Evolutionary conservation across 1,140 invertebrate species (phyloP).

Genomic region (Drosophila quadrilineata): DNA sequence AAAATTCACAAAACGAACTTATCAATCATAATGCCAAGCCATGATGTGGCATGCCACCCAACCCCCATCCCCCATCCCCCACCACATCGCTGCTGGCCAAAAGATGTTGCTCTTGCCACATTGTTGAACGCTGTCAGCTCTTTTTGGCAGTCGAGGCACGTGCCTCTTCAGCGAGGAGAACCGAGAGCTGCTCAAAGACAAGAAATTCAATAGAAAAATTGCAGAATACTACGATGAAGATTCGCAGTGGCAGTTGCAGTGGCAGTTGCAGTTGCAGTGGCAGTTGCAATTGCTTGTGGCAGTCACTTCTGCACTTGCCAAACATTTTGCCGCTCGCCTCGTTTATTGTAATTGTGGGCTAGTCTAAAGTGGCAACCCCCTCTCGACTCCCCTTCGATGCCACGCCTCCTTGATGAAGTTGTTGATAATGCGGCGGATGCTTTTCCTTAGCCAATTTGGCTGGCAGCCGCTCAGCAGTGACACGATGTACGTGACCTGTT

Average conservation of each 20-base stretch:
- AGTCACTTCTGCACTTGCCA: slow-evolving; percentile 52
- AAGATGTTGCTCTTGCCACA: slow-evolving; percentile 40
- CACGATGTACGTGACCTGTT: slow-evolving; percentile 71
- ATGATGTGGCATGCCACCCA: too few relatives aligned
- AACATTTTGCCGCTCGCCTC: slow-evolving; percentile 64
- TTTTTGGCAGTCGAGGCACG: slow-evolving; percentile 61
- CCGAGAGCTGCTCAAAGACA: slow-evolving; percentile 38
- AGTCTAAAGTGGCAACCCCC: slow-evolving; percentile 6
- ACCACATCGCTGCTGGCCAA: neutral
- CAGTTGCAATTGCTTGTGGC: slow-evolving; percentile 14
- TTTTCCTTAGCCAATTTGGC: slow-evolving; percentile 73
- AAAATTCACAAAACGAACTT: slow-evolving; percentile 79
- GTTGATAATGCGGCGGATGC: slow-evolving; percentile 75
- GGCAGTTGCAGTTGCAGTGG: slow-evolving; percentile 29
- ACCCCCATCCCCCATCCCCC: neutral
- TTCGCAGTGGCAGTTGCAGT: slow-evolving; percentile 29
- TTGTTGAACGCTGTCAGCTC: slow-evolving; percentile 46
- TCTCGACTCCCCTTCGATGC: slow-evolving; percentile 2
- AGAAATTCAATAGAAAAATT: slow-evolving; percentile 73
- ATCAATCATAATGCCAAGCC: slow-evolving; percentile 71
- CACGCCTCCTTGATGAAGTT: slow-evolving; percentile 67
- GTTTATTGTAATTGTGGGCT: slow-evolving; percentile 38
- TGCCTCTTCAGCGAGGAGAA: slow-evolving; percentile 58
- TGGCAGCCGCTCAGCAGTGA: slow-evolving; percentile 75
- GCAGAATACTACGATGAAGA: slow-evolving; percentile 52